Conservation (phyloP, 92 coral and sea anemone species). For the Hydrozoanthus gracilis region DNA sequence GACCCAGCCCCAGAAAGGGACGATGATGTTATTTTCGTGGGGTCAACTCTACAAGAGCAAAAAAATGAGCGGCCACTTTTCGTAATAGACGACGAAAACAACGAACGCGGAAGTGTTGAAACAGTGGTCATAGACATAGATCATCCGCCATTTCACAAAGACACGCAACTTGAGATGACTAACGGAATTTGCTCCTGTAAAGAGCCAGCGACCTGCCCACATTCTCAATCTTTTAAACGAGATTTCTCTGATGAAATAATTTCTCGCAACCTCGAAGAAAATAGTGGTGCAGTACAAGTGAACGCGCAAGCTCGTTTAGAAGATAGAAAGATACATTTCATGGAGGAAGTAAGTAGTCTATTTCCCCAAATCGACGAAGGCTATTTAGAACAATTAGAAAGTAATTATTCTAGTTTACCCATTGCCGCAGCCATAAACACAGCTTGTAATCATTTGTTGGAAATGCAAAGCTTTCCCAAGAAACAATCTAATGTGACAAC, state of each 20-base stretch:
- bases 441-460: constrained; percentile 73
- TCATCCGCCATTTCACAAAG: not conserved
- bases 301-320: constrained; percentile 2
- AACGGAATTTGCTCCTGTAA: not conserved
- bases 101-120: constrained; percentile 16
- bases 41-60: constrained; percentile 34
- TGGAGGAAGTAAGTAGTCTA: constrained; percentile 52
- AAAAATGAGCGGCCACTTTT: not conserved
- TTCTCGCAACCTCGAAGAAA: not conserved
- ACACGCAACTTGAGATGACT: not conserved
- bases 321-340: constrained; percentile 48
- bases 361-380: constrained; percentile 79
- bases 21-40: constrained; percentile 66
- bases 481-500: constrained; percentile 23
- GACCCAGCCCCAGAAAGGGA: constrained; percentile 39
- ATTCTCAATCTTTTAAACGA: not conserved
- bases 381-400: constrained; percentile 60
- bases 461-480: constrained; percentile 66
- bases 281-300: not conserved
- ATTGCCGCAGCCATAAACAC: constrained; percentile 48
- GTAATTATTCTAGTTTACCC: constrained; percentile 58
- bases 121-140: not conserved
- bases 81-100: constrained; percentile 46
- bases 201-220: not conserved
- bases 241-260: not conserved